Evolutionary conservation across 2,888 invertebrate species (phyloP), one percentile per base, ranked within the genome.

Genomic region (Rotaria socialis): DNA sequence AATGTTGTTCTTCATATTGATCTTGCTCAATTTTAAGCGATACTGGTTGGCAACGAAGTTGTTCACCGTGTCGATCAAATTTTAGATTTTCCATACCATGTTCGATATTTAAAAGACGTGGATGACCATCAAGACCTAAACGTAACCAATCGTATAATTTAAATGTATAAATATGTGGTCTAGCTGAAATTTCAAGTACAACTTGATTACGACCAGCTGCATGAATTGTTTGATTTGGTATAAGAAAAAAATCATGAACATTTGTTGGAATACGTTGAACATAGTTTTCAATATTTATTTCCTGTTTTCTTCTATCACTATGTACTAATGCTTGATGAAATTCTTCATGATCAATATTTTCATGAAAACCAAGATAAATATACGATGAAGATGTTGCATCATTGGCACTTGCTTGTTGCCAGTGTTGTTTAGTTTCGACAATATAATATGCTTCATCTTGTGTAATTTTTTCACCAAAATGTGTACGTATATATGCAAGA

Each of bases 381-480:
- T 19, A 24, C 5, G 80, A 4, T 35, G 67, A 67, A 4, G 0
- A 56, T 56, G 24, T 7, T 56, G 4, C 7, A 56, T 56, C 56
- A 56, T 56, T 56, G 16, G 16, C 3, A 52, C 3, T 2, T 60
- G n/a, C n/a, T 60, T 60, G 7, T 67, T 67, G 1, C 27, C 35
- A 27, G n/a, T 80, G 10, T 47, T 80, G 43, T 80, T 47, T 67
- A 0, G 67, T 67, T 35, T 67, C 67, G 11, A 80, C 4, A 1
- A 80, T 47, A 47, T 80, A 80, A 80, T 80, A 80, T 47, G 80
- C n/a, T 80, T 80, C 43, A 80, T 80, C 80, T 80, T 80, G 80
- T n/a, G 80, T 41, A 16, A 47, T 41, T 47, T 47, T 80, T 43
- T 80, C 80, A 5, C 80, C 80, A 43, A 80, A 80, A 43, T 80